Conservation (phyloP, 2,888 invertebrate genomes). For the Epistrophe eligans region DNA sequence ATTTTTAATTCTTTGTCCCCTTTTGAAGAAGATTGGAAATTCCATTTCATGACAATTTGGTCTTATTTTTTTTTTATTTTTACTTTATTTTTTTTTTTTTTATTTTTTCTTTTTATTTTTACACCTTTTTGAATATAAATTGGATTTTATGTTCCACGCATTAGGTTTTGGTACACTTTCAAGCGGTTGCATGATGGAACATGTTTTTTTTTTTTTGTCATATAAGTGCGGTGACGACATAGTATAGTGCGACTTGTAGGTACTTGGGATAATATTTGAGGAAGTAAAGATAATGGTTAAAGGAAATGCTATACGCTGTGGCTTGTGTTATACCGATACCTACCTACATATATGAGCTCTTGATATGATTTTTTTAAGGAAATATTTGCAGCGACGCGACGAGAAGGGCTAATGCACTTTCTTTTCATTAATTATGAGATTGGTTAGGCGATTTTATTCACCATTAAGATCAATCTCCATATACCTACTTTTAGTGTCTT, state of each 20-base stretch:
- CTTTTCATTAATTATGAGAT: background rate
- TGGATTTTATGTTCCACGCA: constrained; percentile 80
- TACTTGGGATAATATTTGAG: constrained; percentile 30
- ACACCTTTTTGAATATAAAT: constrained; percentile 83
- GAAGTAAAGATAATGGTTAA: constrained; percentile 18
- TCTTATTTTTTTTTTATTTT: constrained; percentile 37
- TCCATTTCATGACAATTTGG: constrained; percentile 75
- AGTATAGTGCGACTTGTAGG: constrained; percentile 16
- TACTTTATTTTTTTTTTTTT: background rate
- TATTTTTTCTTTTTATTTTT: constrained; percentile 49
- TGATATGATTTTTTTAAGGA: constrained; percentile 63
- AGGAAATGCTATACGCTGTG: constrained; percentile 12
- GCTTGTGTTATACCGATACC: constrained; percentile 16
- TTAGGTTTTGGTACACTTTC: constrained; percentile 69
- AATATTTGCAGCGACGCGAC: background rate
- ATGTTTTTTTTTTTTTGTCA: constrained; percentile 41
- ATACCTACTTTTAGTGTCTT: too few relatives aligned
- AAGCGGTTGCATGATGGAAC: constrained; percentile 43
- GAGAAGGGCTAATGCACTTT: background rate
- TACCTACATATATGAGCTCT: constrained; percentile 46
- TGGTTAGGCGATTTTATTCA: background rate
- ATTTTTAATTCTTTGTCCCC: constrained; percentile 73
- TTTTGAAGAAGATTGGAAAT: constrained; percentile 72
- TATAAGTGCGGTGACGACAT: constrained; percentile 44
- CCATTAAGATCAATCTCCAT: too few relatives aligned